Conservation (phyloP, 2,797 vertebrate genomes). For the Propithecus perrieri region DNA sequence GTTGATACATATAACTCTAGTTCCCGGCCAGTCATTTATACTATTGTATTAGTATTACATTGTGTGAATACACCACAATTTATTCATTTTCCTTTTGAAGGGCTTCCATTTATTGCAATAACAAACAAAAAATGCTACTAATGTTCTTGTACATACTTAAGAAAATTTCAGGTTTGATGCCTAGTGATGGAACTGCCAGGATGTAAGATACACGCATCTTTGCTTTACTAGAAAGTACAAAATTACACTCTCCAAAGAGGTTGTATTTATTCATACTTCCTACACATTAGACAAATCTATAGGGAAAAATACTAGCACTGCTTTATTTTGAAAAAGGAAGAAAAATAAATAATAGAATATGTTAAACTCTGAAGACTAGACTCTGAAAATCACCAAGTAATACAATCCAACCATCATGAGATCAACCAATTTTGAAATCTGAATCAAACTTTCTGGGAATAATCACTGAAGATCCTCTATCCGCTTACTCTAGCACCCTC, state of each 20-base stretch:
- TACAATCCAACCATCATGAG: not conserved
- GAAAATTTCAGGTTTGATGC: not conserved
- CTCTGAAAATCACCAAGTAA: not conserved
- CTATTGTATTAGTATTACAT: not conserved
- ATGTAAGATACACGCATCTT: not conserved
- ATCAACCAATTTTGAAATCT: not conserved
- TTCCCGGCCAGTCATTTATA: not conserved
- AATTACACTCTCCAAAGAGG: not conserved
- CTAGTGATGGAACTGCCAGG: not conserved
- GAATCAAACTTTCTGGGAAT: not conserved
- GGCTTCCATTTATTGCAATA: constrained; percentile 2
- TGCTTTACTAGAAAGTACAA: not conserved
- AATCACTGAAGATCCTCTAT: not conserved
- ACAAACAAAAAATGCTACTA: not conserved
- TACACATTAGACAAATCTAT: not conserved
- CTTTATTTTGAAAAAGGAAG: not conserved
- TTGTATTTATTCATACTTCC: not conserved
- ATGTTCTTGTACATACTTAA: not conserved
- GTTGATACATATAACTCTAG: not conserved
- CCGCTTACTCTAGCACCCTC: not conserved
- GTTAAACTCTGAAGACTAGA: not conserved
- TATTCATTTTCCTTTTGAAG: not conserved
- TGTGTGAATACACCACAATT: not conserved
- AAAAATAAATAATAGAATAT: not conserved
- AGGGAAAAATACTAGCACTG: not conserved